These are phyloP conservation scores for Malurus cyaneus DNA, from an alignment of 2,113 vertebrate species.

Conservation along the genomic window DNA sequence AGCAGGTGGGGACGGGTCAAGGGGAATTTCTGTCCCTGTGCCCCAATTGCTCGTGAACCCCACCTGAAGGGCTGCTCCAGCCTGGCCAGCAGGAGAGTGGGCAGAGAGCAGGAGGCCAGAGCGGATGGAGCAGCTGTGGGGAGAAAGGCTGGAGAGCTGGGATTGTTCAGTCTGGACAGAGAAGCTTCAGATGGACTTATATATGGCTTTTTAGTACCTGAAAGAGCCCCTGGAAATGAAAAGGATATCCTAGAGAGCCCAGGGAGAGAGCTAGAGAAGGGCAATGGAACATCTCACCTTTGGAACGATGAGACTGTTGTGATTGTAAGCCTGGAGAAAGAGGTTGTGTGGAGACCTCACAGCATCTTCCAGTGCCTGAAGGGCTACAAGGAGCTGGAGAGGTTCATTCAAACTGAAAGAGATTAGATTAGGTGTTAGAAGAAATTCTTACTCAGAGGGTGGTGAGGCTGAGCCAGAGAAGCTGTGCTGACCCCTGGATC, in stretches of 20 bases:
- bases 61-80: neutral
- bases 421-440: neutral
- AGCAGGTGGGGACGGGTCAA: neutral
- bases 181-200: neutral
- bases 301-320: neutral
- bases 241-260: neutral
- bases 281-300: neutral
- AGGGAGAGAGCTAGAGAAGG: neutral
- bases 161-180: neutral
- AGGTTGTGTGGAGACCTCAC: neutral
- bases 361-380: neutral
- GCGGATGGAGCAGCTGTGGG: neutral
- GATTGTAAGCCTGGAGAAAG: neutral
- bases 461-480: rapidly evolving
- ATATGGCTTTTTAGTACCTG: neutral
- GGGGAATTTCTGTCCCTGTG: neutral
- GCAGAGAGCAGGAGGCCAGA: neutral
- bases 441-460: rapidly evolving
- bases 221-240: neutral
- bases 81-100: neutral
- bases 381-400: rapidly evolving
- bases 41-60: rapidly evolving
- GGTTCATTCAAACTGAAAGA: neutral
- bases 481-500: neutral
- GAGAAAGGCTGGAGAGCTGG: neutral